Evolutionary conservation across 23 tunicate genomes (phyloP), one percentile per base, ranked within the genome.

Genomic region (Clavelina lepadiformis): DNA sequence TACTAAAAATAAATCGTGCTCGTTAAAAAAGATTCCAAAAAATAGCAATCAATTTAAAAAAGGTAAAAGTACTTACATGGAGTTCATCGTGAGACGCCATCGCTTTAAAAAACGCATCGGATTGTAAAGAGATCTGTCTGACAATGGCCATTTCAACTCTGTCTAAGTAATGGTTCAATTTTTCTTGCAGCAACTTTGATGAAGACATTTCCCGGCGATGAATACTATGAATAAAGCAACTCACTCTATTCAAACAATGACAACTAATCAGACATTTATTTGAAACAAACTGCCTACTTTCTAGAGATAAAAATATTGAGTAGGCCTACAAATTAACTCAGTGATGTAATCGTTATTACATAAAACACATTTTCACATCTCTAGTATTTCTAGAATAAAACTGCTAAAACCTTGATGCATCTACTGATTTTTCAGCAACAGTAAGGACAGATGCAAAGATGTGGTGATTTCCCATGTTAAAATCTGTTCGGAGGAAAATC

Each of bases 21-120:
- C 15, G 49, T 44, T 44, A 11, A 44, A 44, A 44, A 11, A 11
- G 49, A 11, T 44, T 44, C 15, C 15, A 11, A 11, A 44, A 44
- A 44, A 44, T 11, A 44, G 15, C 13, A 44, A 44, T 11, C 13
- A 44, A 44, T 44, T 44, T 44, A 11, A 44, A 44, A 44, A 11
- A 44, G 15, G 49, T 15, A 44, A 44, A 44, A n/a, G 31, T 27
- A 74, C 62, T 57, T 57, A 82, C 87, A 62, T 88, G 86, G 35
- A 88, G 68, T 28, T 75, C 57, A 30, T 88, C 96, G 68, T 88
- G 96, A 3, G 82, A 88, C 22, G 78, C 68, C 96, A 88, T 88
- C 19, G 86, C 96, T 44, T 88, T 73, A 37, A 88, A 88, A 65
- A 88, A 88, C 0, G 88, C 88, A 50, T 88, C 96, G 0, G 96